Percentiles rank a stretch among this genome's conserved stretches.
These are phyloP conservation scores for Crax fasciolata DNA, from an alignment of 2,797 vertebrate genomes.

Conservation along the genomic window DNA sequence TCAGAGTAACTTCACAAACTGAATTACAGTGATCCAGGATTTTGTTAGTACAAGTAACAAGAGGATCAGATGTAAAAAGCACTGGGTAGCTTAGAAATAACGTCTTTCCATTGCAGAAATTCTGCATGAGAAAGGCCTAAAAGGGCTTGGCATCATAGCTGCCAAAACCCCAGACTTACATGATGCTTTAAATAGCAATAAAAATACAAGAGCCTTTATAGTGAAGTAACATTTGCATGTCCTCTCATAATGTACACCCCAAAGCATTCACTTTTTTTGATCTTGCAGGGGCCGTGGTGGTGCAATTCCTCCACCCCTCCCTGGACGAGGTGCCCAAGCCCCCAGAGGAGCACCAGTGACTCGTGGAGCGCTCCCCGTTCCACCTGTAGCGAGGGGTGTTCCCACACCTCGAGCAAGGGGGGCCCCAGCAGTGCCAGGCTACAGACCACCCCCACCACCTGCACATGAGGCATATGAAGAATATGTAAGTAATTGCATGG, in stretches of 20 bases:
- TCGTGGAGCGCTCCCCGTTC: slow-evolving; percentile 87
- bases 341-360: slow-evolving; percentile 87
- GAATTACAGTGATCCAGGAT: neutral
- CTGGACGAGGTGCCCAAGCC: slow-evolving; percentile 89
- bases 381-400: slow-evolving; percentile 87
- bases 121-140: neutral
- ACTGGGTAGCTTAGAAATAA: neutral
- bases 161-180: neutral
- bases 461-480: slow-evolving; percentile 94
- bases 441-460: slow-evolving; percentile 89
- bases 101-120: neutral
- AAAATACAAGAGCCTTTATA: neutral
- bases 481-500: slow-evolving; percentile 89
- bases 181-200: fast-evolving
- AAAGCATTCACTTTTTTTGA: neutral
- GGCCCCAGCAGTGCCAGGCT: slow-evolving; percentile 85
- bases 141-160: neutral
- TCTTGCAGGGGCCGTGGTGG: slow-evolving; percentile 90
- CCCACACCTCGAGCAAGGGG: slow-evolving; percentile 88
- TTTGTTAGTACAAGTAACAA: neutral
- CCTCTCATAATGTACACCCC: fast-evolving
- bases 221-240: fast-evolving
- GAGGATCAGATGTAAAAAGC: neutral
- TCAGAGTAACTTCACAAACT: neutral
- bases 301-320: slow-evolving; percentile 82